phyloP scores from a whole-genome alignment of 1,140 invertebrate genomes.

The Drosophila pseudoobscura region DNA sequence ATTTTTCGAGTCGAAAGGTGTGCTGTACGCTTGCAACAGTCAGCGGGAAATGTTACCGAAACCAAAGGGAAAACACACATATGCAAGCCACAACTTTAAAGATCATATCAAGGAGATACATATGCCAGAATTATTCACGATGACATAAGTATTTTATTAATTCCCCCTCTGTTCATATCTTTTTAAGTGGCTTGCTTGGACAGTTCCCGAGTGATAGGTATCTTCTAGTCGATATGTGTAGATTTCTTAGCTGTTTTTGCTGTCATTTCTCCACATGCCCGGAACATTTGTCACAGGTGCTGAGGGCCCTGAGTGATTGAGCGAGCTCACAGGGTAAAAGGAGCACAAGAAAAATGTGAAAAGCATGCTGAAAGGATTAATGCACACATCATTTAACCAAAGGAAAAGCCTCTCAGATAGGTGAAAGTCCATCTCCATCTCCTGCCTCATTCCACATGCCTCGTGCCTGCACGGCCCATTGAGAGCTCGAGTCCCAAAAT shows the following conservation, averaged over 20 bases:
- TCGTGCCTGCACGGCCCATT: slow-evolving; percentile 19
- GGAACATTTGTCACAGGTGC: slow-evolving; percentile 75
- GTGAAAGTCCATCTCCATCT: slow-evolving; percentile 41
- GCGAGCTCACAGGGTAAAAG: slow-evolving; percentile 14
- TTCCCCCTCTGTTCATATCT: too few species aligned
- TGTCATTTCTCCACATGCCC: slow-evolving; percentile 22
- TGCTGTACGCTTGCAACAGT: too few species aligned
- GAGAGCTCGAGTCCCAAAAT: slow-evolving; percentile 43
- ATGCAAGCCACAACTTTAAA: too few species aligned
- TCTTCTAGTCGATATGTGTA: too few species aligned
- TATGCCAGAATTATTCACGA: too few species aligned
- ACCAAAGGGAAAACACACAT: too few species aligned
- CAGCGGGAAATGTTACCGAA: too few species aligned
- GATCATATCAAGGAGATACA: too few species aligned
- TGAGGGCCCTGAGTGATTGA: slow-evolving; percentile 51
- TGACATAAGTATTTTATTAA: too few species aligned
- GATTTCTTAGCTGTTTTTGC: not conserved
- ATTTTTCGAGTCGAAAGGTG: too few species aligned
- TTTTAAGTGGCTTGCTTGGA: too few species aligned
- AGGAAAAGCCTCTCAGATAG: slow-evolving; percentile 25
- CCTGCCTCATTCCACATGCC: slow-evolving; percentile 5
- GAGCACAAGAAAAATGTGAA: slow-evolving; percentile 59
- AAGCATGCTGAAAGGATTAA: slow-evolving; percentile 76
- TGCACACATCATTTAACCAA: slow-evolving; percentile 78
- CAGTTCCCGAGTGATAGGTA: too few species aligned